A percentile compares a stretch with the other conserved stretches of the same genome.
Evolutionary conservation across 2,888 invertebrate species (phyloP).

Genomic region (Pammene fasciana): DNA sequence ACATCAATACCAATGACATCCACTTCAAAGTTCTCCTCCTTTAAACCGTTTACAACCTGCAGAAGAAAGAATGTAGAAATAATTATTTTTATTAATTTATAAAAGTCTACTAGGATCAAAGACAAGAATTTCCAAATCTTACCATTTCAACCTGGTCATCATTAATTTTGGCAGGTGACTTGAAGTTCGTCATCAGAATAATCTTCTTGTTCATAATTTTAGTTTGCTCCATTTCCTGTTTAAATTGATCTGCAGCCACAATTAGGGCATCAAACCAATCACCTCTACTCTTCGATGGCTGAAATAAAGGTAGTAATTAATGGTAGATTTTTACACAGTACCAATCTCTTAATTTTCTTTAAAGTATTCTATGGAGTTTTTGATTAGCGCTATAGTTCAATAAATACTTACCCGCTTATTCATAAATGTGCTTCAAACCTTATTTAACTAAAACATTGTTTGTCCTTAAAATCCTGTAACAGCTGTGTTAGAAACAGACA

Average conservation of each 20-base stretch:
- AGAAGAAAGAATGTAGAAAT: conserved; percentile 40
- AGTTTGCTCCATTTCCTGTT: conserved; percentile 59
- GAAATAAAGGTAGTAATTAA: conserved; percentile 44
- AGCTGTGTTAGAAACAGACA: too few species aligned
- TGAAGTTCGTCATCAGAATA: conserved; percentile 86
- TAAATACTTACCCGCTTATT: too few species aligned
- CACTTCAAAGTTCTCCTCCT: conserved; percentile 82
- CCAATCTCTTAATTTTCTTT: not conserved
- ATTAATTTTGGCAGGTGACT: conserved; percentile 67
- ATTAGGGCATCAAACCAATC: conserved; percentile 87
- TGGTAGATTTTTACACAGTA: not conserved
- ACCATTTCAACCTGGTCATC: conserved; percentile 74
- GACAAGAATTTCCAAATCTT: conserved; percentile 25
- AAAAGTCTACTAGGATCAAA: too few species aligned
- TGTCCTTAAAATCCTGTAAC: too few species aligned
- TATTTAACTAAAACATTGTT: too few species aligned
- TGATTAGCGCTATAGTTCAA: too few species aligned
- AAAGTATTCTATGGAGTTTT: not conserved
- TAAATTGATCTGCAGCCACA: conserved; percentile 81
- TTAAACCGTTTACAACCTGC: conserved; percentile 80
- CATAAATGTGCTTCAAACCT: too few species aligned
- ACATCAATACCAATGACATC: conserved; percentile 85
- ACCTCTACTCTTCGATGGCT: conserved; percentile 76
- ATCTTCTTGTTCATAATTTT: conserved; percentile 77
- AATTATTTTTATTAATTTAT: conserved; percentile 4